A percentile compares a stretch with the other conserved stretches of the same genome.
Evolutionary conservation across 2,888 invertebrate species (phyloP).

Genomic region (Agelastica alni): DNA sequence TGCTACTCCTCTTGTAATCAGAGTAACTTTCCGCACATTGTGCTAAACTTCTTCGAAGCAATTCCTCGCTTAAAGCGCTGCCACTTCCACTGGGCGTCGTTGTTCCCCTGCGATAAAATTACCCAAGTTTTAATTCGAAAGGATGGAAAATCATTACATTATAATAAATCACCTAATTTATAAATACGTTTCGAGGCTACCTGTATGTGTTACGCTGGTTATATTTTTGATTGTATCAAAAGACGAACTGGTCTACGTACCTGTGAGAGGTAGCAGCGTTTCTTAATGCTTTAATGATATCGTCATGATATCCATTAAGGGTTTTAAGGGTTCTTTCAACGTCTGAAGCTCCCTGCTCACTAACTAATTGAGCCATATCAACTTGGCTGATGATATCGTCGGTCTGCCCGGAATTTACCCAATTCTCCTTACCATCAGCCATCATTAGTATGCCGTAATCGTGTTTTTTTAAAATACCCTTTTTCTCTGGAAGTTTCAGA

Average conservation of each 20-base stretch:
- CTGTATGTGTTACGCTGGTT: too few species aligned
- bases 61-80: conserved; percentile 70
- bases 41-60: conserved; percentile 69
- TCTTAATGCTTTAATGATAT: conserved; percentile 86
- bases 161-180: neutral
- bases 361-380: conserved; percentile 65
- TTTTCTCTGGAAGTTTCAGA: conserved; percentile 84
- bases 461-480: conserved; percentile 89
- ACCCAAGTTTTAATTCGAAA: neutral
- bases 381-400: conserved; percentile 50
- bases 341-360: conserved; percentile 67
- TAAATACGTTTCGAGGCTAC: neutral
- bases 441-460: conserved; percentile 76
- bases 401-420: conserved; percentile 73
- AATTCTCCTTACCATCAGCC: conserved; percentile 73
- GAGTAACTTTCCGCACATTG: conserved; percentile 64
- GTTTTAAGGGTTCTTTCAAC: conserved; percentile 82
- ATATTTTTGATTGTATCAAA: too few species aligned
- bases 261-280: conserved; percentile 71
- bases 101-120: conserved; percentile 55
- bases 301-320: conserved; percentile 90
- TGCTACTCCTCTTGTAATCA: conserved; percentile 65
- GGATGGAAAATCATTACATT: too few species aligned
- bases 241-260: too few species aligned
- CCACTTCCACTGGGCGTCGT: conserved; percentile 66